Conservation (phyloP, 1,140 invertebrate genomes). For the Listronotus oregonensis region DNA sequence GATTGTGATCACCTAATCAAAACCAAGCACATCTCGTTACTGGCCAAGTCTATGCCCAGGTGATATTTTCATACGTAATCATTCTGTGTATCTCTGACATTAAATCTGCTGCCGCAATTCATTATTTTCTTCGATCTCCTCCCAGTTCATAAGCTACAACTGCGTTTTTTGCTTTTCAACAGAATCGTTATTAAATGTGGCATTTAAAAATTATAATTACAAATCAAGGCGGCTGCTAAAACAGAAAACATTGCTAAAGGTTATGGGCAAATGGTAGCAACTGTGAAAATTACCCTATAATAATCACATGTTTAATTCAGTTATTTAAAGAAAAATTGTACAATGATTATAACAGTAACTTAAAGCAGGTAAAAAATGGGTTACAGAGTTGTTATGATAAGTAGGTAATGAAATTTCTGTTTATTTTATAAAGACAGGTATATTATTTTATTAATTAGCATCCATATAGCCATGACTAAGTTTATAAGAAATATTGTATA, state of each 20-base stretch:
- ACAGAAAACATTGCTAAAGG: conserved; percentile 18
- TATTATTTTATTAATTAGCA: too few relatives aligned
- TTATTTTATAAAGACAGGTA: neutral
- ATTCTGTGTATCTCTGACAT: conserved; percentile 28
- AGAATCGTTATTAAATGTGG: conserved; percentile 31
- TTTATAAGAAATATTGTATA: too few relatives aligned
- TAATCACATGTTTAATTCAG: conserved; percentile 11
- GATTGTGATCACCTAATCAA: conserved; percentile 39
- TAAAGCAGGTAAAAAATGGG: too few relatives aligned
- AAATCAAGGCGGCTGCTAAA: conserved; percentile 1
- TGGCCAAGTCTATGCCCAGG: conserved; percentile 1
- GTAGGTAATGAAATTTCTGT: neutral
- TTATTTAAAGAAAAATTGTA: conserved; percentile 12
- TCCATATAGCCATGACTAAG: too few relatives aligned
- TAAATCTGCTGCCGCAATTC: conserved; percentile 36
- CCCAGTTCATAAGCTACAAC: conserved; percentile 23
- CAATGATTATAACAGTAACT: too few relatives aligned
- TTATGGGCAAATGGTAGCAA: conserved; percentile 31
- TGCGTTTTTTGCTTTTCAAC: conserved; percentile 10
- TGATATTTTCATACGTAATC: conserved; percentile 36
- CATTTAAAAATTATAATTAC: conserved; percentile 38
- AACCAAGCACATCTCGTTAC: conserved; percentile 29
- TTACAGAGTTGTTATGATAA: too few relatives aligned
- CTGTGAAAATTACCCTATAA: conserved; percentile 18
- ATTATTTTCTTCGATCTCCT: conserved; percentile 28